These are phyloP conservation scores for Liodrosophila aerea DNA, from an alignment of 2,888 invertebrate species.

Conservation along the genomic window DNA sequence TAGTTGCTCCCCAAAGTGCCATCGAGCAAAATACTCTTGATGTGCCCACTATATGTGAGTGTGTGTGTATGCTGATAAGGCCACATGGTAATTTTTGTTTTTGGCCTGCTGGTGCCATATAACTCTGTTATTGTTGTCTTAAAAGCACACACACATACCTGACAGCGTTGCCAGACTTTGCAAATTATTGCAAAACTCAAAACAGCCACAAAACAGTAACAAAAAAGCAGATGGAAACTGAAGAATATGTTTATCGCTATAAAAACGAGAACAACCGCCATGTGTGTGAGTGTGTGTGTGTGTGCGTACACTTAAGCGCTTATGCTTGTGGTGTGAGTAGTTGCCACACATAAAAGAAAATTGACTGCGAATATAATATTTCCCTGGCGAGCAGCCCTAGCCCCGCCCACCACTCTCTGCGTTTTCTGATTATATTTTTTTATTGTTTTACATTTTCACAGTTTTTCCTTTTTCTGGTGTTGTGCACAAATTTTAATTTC, in stretches of 20 bases:
- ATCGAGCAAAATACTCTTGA: slow-evolving; percentile 69
- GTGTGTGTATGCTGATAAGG: slow-evolving; percentile 54
- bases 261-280: slow-evolving; percentile 36
- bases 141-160: slow-evolving; percentile 45
- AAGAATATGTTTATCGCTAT: slow-evolving; percentile 59
- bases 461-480: slow-evolving; percentile 26
- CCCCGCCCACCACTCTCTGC: neutral
- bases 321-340: slow-evolving; percentile 22
- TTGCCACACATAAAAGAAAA: slow-evolving; percentile 66
- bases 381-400: slow-evolving; percentile 39
- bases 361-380: slow-evolving; percentile 72
- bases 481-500: slow-evolving; percentile 59
- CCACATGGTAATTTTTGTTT: slow-evolving; percentile 54
- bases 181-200: slow-evolving; percentile 1
- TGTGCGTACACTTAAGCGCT: slow-evolving; percentile 20
- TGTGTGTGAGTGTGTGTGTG: slow-evolving; percentile 8
- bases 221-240: slow-evolving; percentile 34
- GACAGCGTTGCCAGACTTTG: slow-evolving; percentile 13
- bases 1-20: slow-evolving; percentile 74
- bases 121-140: slow-evolving; percentile 59
- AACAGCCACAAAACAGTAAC: slow-evolving; percentile 6
- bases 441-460: slow-evolving; percentile 15
- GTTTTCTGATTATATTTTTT: slow-evolving; percentile 34
- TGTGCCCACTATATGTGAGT: slow-evolving; percentile 37
- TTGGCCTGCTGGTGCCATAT: slow-evolving; percentile 19